Conservation (phyloP, 2,888 invertebrate species). For the Ormyrus thymus region DNA sequence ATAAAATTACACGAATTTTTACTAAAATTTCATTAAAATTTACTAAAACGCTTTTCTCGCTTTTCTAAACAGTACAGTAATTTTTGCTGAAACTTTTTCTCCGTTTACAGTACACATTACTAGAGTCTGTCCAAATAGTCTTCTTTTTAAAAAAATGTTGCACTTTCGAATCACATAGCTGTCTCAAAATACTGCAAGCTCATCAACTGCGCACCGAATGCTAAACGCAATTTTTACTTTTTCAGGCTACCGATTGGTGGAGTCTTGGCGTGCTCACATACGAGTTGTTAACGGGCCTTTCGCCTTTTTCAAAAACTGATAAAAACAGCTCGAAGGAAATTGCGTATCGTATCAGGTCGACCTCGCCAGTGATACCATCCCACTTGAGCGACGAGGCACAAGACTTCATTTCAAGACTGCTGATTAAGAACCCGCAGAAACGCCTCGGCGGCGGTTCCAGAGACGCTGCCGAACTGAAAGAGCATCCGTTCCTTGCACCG, state of each 20-base stretch:
- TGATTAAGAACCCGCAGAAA: slow-evolving; percentile 92
- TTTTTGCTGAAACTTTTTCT: too few relatives aligned
- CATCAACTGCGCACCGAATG: too few relatives aligned
- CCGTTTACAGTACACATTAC: too few relatives aligned
- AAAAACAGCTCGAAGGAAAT: slow-evolving; percentile 96
- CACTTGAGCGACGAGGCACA: slow-evolving; percentile 84
- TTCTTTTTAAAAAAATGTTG: too few relatives aligned
- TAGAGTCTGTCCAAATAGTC: too few relatives aligned
- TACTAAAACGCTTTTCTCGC: too few relatives aligned
- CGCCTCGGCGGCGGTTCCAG: slow-evolving; percentile 90
- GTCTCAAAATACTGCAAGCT: too few relatives aligned
- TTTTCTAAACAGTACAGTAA: too few relatives aligned
- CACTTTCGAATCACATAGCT: too few relatives aligned
- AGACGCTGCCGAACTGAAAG: slow-evolving; percentile 93
- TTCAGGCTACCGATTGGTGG: slow-evolving; percentile 98
- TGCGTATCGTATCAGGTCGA: slow-evolving; percentile 90
- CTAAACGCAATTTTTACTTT: too few relatives aligned
- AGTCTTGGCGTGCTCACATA: slow-evolving; percentile 97
- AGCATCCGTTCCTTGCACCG: slow-evolving; percentile 86
- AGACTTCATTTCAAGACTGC: slow-evolving; percentile 87
- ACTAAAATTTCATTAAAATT: too few relatives aligned
- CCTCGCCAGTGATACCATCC: slow-evolving; percentile 92
- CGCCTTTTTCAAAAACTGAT: slow-evolving; percentile 97
- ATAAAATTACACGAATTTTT: too few relatives aligned
- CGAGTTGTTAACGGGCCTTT: slow-evolving; percentile 96